Evolutionary conservation across 1,140 invertebrate species (phyloP), one percentile per base, ranked within the genome.

Genomic region (Drosophila trapezifrons): DNA sequence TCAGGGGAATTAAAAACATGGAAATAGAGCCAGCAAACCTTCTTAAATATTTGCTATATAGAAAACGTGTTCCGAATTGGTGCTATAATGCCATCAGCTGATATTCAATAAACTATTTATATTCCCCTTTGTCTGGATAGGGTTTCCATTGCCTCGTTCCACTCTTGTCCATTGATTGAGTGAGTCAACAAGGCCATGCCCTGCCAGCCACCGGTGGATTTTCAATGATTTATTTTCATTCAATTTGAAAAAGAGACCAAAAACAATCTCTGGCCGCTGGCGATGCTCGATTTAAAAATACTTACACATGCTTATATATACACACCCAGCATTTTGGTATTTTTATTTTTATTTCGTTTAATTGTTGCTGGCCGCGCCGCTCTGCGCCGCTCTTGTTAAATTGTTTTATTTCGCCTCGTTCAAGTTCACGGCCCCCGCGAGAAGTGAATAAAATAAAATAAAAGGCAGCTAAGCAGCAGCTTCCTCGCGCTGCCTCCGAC

Each of bases 401-500:
- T 82, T 80, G 69, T 89, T 80, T 80, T 90, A 84, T 84, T 80
- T 90, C 37, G 69, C 40, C 57, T 74, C 67, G 60, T 78, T 84
- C 84, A 89, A 89, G 84, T 89, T 89, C 84, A 89, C 66, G 85
- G 84, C 85, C 74, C 69, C 74, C 72, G 47, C 54, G 57, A 76
- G 74, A 78, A 49, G 51, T 58, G 60, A 40, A 70, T 60, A 82
- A 64, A 63, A 54, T 37, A 80, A 78, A 58, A n/a, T n/a, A n/a
- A n/a, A n/a, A n/a, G n/a, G 22, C 2, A 63, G 71, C n/a, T n/a
- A n/a, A n/a, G n/a, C n/a, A n/a, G 72, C 38, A 54, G 65, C 58
- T 83, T 82, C 84, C 67, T 76, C 76, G 54, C 47, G 35, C 27
- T 27, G 42, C 49, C 49, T 60, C 63, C 58, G 45, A 20, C 47